Base-by-base conservation (phyloP, 2,113 vertebrate species). In the Poecile atricapillus region DNA sequence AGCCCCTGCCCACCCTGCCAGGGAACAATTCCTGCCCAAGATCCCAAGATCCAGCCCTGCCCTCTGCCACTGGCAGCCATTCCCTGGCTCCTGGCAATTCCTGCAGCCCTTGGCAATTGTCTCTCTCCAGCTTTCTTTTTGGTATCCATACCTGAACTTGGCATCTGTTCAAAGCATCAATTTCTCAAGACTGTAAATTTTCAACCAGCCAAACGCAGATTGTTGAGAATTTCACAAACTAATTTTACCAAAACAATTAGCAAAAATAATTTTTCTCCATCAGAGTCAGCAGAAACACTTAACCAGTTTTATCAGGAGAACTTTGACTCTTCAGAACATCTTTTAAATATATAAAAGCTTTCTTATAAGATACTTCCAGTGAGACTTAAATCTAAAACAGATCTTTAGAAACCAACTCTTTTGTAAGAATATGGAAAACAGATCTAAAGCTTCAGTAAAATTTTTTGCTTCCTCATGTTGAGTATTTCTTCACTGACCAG, bases 371-470 rank as follows among this genome's bases (percentile, higher is more conserved):
- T 58, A 83, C 52, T 93, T 91, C 35, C 87, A 95, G 74, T 63
- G 88, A 85, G n/a, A 44, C 23, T 92, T 76, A 85, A 94, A 96
- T 86, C 9, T 22, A 78, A 93, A 95, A 0, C 85, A 93, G 71
- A 88, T 59, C 55, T 92, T 90, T 56, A 90, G 73, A 91, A 94
- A 81, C 11, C 47, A 74, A 25, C 8, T 86, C 63, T 92, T 91
- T 74, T 86, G 63, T 90, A 83, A 75, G 85, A 95, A 80, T 81
- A 91, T 81, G 71, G 78, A 90, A 93, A 95, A 88, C 71, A 94
- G 84, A 95, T 71, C 90, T 80, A 63, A 91, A 50, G 20, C 63
- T 89, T 92, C 92, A 92, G 24, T 25, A 83, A 81, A 56, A 53
- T 6, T 77, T 86, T 90, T 94, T 90, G 75, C 60, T 93, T 92